Base-by-base conservation (phyloP, 1,140 invertebrate species). In the Drosophila littoralis region DNA sequence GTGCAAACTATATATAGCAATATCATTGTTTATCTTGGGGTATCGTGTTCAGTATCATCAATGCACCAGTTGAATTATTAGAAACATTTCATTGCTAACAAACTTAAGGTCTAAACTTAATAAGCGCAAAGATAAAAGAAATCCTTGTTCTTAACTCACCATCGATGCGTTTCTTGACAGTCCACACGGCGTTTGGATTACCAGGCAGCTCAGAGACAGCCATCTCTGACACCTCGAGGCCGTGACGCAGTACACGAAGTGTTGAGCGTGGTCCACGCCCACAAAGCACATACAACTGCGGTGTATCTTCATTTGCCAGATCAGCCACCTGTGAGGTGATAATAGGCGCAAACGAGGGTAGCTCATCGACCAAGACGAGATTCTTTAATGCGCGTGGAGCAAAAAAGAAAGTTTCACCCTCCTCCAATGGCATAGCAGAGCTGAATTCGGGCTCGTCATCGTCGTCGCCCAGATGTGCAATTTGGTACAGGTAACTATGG, bases 151-250 rank as follows among this genome's bases (percentile, higher is more conserved):
- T 57, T 6, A 13, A 92, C 91, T 91, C 75, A 92, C 92, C 92
- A 94, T 99, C 99, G 91, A 96, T 95, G 93, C 98, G 96, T 91
- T 96, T 95, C 93, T 99, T 98, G 1, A 99, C 98, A 36, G 99
- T 99, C 99, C 99, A 99, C 6, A 99, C 99, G 89, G 98, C 98
- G 94, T 99, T 99, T 8, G 99, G 99, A 93, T 98, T 99, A 92
- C 98, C 98, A 10, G 99, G 99, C 73, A 99, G 93, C 93, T 99
- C 99, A 51, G 98, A 99, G 4, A 99, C 98, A 80, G 99, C 99
- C 99, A 99, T 99, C 93, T 99, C 99, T 0, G 98, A 98, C 1
- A 97, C 98, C 94, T 99, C 99, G 10, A 99, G 93, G 85, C 99
- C 99, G 93, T 99, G 99, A 46, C 99, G 94, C 3, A 99, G 93